Evolutionary conservation across 2,113 vertebrate species (phyloP), one percentile per base, ranked within the genome.

Genomic region (Pachyramphus minor): DNA sequence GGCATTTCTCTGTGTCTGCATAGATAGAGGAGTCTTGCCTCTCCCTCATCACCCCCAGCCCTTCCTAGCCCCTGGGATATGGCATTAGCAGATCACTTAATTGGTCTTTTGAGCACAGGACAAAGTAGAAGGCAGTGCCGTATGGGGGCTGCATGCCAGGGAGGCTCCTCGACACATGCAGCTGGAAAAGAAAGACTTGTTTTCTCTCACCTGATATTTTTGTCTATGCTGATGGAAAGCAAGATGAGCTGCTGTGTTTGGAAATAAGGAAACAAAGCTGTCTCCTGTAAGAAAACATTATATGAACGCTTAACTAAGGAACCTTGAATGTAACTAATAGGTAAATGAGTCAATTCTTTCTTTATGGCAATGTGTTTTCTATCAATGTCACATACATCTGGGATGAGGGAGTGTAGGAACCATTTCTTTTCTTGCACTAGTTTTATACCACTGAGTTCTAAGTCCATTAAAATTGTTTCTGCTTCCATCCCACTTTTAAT

Each of bases 281-380:
- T 95, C 93, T 96, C 95, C 95, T 96, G 95, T 94, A 97, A 97
- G 91, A 96, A 92, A 96, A 96, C 92, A 95, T 95, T 96, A 95
- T 52, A 96, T 9, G 91, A 96, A 90, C 1, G 62, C 95, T 96
- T 80, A 91, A 73, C 91, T 96, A 79, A 59, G 71, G 69, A 93
- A 88, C 86, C 84, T 92, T 73, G 80, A 86, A 88, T 41, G 78
- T 37, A 93, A 95, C 74, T 62, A 91, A 89, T 20, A 94, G 89
- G 47, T 55, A 83, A 49, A 89, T 50, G 71, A 94, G 37, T 96
- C 14, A 91, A 47, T 87, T 84, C 27, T 64, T 82, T 85, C 42
- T 64, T 94, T 92, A 73, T 66, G 33, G 28, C 89, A 79, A 56
- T 66, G 52, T 84, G 19, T 78, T 96, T 95, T 81, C 35, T 66